Base-by-base conservation (phyloP, 2,113 vertebrate genomes). In the Trachemys scripta region DNA sequence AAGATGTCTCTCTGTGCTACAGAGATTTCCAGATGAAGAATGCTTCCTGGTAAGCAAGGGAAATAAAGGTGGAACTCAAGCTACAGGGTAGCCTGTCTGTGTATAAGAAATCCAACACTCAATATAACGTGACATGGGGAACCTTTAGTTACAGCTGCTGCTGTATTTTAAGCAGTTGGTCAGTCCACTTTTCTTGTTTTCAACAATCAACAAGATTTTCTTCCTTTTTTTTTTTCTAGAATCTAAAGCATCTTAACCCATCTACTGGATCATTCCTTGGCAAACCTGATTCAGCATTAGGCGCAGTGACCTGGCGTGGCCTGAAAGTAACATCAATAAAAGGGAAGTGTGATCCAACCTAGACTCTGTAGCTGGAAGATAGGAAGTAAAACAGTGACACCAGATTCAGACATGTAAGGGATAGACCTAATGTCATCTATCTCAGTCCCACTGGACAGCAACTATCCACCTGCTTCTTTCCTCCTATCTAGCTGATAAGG, bases 341-440 rank as follows among this genome's bases (percentile, higher is more conserved):
- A 84, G 10, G n/a, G 42, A 83, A 85, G 53, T 3, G 2, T n/a
- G 88, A 50, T 51, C 9, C 3, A 65, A 1, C 50, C 42, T 89
- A 75, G 38, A 50, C 1, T 1, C 35, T 0, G 0, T 51, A 0
- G 0, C 24, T 89, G 69, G 38, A 81, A 3, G 0, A 12, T 6
- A 72, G 65, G 29, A 0, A 0, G 8, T 3, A 3, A 27, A 4
- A 3, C 24, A 4, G 50, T 83, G 4, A 27, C 84, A 19, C 53
- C 72, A 0, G 0, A 6, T 84, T 69, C 59, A 69, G 54, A 53
- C 0, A 0, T 25, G 87, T 79, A 29, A 25, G 80, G 27, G 59
- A 47, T 27, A 87, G 31, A 89, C 27, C 25, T 6, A 69, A 5
- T 35, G 14, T 20, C 4, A 2, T 8, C 31, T 54, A 4, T 38